Percentiles rank a stretch among this genome's conserved stretches.
Evolutionary conservation across 2,888 invertebrate species (phyloP).

Genomic region (Orgyia antiqua): DNA sequence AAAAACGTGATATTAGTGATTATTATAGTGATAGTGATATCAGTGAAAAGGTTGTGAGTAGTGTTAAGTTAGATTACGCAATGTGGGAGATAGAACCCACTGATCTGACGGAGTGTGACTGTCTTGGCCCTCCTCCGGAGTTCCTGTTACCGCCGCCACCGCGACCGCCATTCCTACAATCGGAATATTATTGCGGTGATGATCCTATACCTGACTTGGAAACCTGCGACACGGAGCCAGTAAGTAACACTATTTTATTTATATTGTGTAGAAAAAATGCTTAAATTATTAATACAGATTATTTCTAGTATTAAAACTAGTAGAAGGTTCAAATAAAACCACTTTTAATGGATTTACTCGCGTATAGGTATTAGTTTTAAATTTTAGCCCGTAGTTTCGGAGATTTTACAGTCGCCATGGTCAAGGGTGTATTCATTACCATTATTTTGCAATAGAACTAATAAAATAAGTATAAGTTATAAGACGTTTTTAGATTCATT

Average conservation of each 20-base stretch:
- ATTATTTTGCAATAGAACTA: too few relatives aligned
- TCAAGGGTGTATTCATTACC: too few relatives aligned
- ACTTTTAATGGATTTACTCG: too few relatives aligned
- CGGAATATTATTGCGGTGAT: slow-evolving; percentile 84
- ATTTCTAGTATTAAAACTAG: too few relatives aligned
- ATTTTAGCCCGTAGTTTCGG: too few relatives aligned
- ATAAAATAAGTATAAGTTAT: too few relatives aligned
- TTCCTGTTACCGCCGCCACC: slow-evolving; percentile 87
- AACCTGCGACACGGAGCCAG: slow-evolving; percentile 87
- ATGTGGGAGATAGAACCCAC: slow-evolving; percentile 86
- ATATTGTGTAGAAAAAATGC: background rate
- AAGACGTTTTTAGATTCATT: too few relatives aligned
- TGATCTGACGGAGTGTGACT: slow-evolving; percentile 85
- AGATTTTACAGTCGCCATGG: too few relatives aligned
- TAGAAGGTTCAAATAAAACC: too few relatives aligned
- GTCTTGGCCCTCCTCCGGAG: slow-evolving; percentile 85
- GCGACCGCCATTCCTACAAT: slow-evolving; percentile 83
- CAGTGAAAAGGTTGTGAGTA: slow-evolving; percentile 74
- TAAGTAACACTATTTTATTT: slow-evolving; percentile 55
- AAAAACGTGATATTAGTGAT: slow-evolving; percentile 63
- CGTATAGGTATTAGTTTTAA: too few relatives aligned
- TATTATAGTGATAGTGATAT: slow-evolving; percentile 67
- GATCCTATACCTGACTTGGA: slow-evolving; percentile 84
- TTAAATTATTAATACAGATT: too few relatives aligned
- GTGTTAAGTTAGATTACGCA: slow-evolving; percentile 76